Evolutionary conservation across 2,797 vertebrate genomes (phyloP), one percentile per base, ranked within the genome.

Genomic region (Phataginus tricuspis): DNA sequence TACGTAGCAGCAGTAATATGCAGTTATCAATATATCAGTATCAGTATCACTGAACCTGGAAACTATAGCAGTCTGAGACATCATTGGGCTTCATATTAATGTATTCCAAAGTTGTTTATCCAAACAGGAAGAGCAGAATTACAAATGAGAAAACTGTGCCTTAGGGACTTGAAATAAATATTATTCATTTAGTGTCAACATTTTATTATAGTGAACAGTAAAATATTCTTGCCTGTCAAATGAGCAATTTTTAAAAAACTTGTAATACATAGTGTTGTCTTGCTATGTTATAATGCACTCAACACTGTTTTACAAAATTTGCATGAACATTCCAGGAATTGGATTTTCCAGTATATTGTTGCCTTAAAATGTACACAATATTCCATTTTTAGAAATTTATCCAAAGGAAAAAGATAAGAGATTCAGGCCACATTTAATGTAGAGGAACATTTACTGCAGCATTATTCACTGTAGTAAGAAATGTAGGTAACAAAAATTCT

Each of bases 41-140:
- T 74, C 15, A 79, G 25, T 94, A 45, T 12, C 51, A 53, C 53
- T 90, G 39, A 78, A 61, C n/a, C 19, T 74, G 31, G 71, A 66
- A 92, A 90, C 53, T 37, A 66, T 29, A 42, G 71, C 12, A 59
- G 53, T 93, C 45, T 90, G 31, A 80, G 39, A 86, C 1, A 19
- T 83, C 64, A 90, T 45, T 84, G 37, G 18, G 49, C 8, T 94
- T 79, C 15, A 80, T 42, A 69, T 84, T 79, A 84, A 68, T 57
- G 14, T 91, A 92, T 80, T 10, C 64, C 42, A 93, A 94, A 84
- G 45, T 92, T 94, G 10, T 29, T 83, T 84, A 92, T 71, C 49
- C 69, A 90, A 91, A 95, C 18, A 87, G 45, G 51, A 96, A 96
- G 82, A 45, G 10, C 21, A 92, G 85, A 97, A 90, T 49, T 95